These are phyloP conservation scores for Anser brachyrhynchus DNA, from an alignment of 2,113 vertebrate species.

Conservation along the genomic window DNA sequence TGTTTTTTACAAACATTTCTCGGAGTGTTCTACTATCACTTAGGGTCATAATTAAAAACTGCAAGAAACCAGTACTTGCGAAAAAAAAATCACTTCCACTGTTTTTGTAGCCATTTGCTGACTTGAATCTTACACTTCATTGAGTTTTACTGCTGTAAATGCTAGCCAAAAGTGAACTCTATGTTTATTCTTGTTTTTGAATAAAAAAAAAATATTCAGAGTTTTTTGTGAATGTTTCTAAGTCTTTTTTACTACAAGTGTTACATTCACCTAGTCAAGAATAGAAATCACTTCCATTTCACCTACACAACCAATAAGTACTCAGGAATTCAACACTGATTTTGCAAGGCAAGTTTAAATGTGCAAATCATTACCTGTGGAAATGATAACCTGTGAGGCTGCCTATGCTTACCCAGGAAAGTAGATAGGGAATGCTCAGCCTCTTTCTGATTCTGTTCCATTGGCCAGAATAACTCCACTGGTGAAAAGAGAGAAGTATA, in stretches of 20 bases:
- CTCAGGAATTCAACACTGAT: neutral
- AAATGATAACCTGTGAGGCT: slow-evolving; percentile 3
- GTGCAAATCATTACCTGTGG: slow-evolving; percentile 14
- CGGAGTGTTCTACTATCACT: neutral
- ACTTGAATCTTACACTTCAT: neutral
- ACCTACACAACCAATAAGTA: neutral
- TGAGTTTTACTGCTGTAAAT: neutral
- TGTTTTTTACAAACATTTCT: neutral
- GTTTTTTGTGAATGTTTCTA: neutral
- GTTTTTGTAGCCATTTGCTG: neutral
- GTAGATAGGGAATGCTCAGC: neutral
- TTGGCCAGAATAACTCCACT: neutral
- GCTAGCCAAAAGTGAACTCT: neutral
- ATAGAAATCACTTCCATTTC: slow-evolving; percentile 11
- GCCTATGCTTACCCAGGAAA: neutral
- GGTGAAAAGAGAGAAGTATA: slow-evolving; percentile 10
- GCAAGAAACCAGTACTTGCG: neutral
- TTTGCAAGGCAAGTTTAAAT: slow-evolving; percentile 5
- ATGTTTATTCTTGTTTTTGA: neutral
- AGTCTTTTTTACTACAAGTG: neutral
- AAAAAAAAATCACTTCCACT: neutral
- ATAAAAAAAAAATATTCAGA: neutral
- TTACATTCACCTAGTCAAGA: neutral
- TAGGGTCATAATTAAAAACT: neutral
- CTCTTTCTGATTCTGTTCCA: neutral